Conservation (phyloP, 2,888 invertebrate species). For the Amblyjoppa fuscipennis region DNA sequence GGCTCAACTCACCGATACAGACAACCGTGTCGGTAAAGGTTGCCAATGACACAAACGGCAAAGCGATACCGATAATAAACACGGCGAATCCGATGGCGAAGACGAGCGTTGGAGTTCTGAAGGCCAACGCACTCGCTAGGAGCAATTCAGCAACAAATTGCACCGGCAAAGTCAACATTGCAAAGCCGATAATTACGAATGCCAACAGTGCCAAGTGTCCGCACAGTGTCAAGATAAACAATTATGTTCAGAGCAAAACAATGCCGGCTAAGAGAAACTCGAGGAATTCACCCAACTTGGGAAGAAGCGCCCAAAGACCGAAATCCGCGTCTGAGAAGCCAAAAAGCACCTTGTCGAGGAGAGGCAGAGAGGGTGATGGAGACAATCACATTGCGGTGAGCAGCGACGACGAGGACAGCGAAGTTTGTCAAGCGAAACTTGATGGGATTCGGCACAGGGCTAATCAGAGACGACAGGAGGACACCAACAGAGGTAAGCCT, state of each 20-base stretch:
- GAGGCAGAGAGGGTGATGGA: constrained; percentile 71
- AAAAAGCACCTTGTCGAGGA: constrained; percentile 68
- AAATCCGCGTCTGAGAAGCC: constrained; percentile 76
- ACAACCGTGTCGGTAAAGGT: constrained; percentile 78
- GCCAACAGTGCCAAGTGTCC: constrained; percentile 78
- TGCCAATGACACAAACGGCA: constrained; percentile 76
- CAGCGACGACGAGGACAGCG: constrained; percentile 88
- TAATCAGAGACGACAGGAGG: constrained; percentile 85
- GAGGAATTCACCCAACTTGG: constrained; percentile 80
- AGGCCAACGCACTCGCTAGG: constrained; percentile 78
- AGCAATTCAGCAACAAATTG: constrained; percentile 81
- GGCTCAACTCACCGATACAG: constrained; percentile 81
- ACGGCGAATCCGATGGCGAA: constrained; percentile 80
- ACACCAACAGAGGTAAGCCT: constrained; percentile 78
- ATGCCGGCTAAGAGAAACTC: constrained; percentile 76
- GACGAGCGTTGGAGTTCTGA: constrained; percentile 75
- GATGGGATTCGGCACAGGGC: constrained; percentile 89
- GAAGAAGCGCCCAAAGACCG: constrained; percentile 75
- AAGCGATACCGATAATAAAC: constrained; percentile 79
- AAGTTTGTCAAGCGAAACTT: constrained; percentile 89
- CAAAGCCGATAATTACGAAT: constrained; percentile 78
- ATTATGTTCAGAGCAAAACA: constrained; percentile 82
- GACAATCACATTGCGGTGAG: constrained; percentile 72
- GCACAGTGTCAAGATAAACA: constrained; percentile 82
- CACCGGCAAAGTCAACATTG: constrained; percentile 77